These are phyloP conservation scores for Rhodinocichla rosea DNA, from an alignment of 2,113 vertebrate genomes.

Conservation along the genomic window DNA sequence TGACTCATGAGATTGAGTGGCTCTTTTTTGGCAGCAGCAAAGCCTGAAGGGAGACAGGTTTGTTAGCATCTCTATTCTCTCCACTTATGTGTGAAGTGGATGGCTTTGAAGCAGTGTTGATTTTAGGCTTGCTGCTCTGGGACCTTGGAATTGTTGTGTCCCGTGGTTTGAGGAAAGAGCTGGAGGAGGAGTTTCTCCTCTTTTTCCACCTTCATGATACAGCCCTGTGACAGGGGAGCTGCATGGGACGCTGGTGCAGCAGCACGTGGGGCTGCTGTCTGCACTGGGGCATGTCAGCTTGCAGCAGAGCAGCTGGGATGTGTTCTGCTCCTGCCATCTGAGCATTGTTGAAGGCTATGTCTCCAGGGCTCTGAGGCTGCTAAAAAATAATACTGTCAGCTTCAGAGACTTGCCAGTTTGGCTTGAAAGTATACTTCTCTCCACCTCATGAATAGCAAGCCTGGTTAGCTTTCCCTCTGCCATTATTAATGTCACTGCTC, in stretches of 20 bases:
- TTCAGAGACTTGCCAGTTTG: neutral
- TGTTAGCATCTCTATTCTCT: slow-evolving; percentile 24
- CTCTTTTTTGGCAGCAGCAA: slow-evolving; percentile 37
- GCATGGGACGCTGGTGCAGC: neutral
- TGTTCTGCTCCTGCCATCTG: neutral
- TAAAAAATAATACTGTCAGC: neutral
- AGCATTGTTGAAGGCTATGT: neutral
- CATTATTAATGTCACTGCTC: neutral
- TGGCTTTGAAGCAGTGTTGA: slow-evolving; percentile 17
- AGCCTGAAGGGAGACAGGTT: slow-evolving; percentile 26
- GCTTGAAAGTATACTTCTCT: neutral
- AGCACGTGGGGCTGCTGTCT: neutral
- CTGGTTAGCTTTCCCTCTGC: neutral
- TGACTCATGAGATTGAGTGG: slow-evolving; percentile 41
- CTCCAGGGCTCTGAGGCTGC: neutral
- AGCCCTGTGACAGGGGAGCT: neutral
- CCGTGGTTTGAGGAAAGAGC: neutral
- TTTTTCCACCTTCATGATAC: neutral
- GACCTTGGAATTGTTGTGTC: neutral
- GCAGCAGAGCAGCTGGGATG: neutral
- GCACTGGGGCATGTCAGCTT: neutral
- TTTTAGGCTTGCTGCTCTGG: slow-evolving; percentile 9
- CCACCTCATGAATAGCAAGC: neutral
- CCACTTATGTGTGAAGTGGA: neutral
- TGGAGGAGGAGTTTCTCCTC: neutral